phyloP scores from a whole-genome alignment of 2,113 vertebrate species.

The Trematomus loennbergii region DNA sequence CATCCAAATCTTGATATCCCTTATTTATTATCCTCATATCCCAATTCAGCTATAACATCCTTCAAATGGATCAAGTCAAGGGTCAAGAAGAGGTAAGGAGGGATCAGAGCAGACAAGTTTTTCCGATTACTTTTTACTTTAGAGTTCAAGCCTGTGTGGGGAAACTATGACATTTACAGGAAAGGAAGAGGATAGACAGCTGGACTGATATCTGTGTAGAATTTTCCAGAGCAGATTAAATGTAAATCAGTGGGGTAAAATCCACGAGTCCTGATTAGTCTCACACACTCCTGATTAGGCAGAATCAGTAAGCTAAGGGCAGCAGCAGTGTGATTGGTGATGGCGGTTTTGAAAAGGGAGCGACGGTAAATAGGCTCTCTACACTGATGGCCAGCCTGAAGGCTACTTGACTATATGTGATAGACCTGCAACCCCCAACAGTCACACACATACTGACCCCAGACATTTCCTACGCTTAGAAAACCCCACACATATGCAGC shows the following conservation, averaged over 20 bases:
- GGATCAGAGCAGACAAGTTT: not conserved
- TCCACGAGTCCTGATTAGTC: conserved; percentile 40
- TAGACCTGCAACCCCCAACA: conserved; percentile 18
- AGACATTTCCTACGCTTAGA: not conserved
- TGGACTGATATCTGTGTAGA: conserved; percentile 12
- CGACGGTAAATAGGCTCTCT: conserved; percentile 64
- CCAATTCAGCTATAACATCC: not conserved
- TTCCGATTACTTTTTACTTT: not conserved
- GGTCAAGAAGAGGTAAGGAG: conserved; percentile 21
- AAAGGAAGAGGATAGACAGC: not conserved
- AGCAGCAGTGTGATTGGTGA: conserved; percentile 68
- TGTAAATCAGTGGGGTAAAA: conserved; percentile 11
- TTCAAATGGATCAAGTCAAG: not conserved
- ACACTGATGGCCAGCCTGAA: conserved; percentile 53
- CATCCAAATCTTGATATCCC: not conserved
- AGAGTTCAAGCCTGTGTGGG: not conserved
- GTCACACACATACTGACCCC: not conserved
- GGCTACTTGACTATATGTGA: conserved; percentile 51
- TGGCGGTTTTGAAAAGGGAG: conserved; percentile 18
- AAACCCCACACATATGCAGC: not conserved
- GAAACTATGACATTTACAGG: conserved; percentile 38
- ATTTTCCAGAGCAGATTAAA: conserved; percentile 38
- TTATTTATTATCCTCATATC: not conserved
- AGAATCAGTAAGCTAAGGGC: conserved; percentile 64
- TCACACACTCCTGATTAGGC: conserved; percentile 65